These are phyloP conservation scores for Zosterops hypoxanthus DNA, from an alignment of 2,113 vertebrate genomes.

Conservation along the genomic window DNA sequence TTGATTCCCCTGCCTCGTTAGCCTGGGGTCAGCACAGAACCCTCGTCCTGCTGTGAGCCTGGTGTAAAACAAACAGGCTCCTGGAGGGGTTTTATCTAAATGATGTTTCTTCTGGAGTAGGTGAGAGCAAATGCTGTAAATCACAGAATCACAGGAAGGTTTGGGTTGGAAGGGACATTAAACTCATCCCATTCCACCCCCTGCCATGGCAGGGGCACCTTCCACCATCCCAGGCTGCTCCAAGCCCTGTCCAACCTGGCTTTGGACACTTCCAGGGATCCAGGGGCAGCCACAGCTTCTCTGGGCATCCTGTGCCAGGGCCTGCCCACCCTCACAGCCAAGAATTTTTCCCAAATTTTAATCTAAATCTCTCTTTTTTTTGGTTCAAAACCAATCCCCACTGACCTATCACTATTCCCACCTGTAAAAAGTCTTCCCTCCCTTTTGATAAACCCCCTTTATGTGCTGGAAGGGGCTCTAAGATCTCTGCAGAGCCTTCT, in stretches of 20 bases:
- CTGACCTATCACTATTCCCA: background rate
- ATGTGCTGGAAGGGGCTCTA: background rate
- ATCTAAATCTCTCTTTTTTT: background rate
- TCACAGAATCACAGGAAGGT: background rate
- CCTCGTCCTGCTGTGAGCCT: fast-evolving
- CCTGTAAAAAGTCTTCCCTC: background rate
- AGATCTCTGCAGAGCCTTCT: background rate
- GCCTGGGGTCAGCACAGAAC: background rate
- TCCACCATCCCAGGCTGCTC: fast-evolving
- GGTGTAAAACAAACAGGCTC: background rate
- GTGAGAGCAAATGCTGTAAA: no score
- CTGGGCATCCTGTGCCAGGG: background rate
- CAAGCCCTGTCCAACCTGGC: fast-evolving
- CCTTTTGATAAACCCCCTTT: background rate
- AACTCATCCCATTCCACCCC: fast-evolving
- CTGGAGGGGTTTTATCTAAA: background rate
- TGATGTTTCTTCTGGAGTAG: background rate
- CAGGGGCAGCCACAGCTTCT: background rate
- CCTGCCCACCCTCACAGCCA: fast-evolving
- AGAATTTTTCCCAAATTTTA: background rate
- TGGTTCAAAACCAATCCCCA: background rate
- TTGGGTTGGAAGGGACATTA: background rate
- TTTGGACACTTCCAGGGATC: background rate
- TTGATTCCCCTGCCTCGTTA: background rate
- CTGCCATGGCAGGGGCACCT: background rate